Conservation (phyloP, 1,140 invertebrate species). For the Cyphomyrmex costatus region DNA sequence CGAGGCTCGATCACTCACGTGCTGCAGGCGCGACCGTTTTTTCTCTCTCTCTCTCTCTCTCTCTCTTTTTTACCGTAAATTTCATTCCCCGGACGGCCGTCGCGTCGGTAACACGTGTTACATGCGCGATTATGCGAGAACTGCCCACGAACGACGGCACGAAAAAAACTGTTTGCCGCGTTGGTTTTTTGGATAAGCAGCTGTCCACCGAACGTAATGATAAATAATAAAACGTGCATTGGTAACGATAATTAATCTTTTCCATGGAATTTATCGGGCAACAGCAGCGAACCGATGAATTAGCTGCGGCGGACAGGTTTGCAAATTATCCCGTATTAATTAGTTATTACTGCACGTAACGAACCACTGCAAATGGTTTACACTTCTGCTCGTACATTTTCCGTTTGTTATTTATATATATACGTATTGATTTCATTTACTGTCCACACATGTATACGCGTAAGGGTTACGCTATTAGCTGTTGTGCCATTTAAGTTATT, state of each 20-base stretch:
- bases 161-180: conserved; percentile 36
- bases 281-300: conserved; percentile 40
- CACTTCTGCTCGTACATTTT: conserved; percentile 28
- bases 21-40: not conserved
- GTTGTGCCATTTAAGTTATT: conserved; percentile 31
- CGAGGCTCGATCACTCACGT: conserved; percentile 47
- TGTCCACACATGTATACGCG: too few relatives aligned
- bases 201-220: not conserved
- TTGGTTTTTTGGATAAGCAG: conserved; percentile 51
- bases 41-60: not conserved
- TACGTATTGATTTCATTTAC: conserved; percentile 37
- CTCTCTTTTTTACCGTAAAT: conserved; percentile 16
- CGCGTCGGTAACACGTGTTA: conserved; percentile 39
- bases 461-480: conserved; percentile 17
- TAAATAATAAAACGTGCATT: conserved; percentile 48
- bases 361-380: conserved; percentile 38
- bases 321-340: conserved; percentile 59
- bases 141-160: not conserved
- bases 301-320: conserved; percentile 49
- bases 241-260: conserved; percentile 56
- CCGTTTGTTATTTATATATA: conserved; percentile 42
- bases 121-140: conserved; percentile 34
- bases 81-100: conserved; percentile 21
- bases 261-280: conserved; percentile 41
- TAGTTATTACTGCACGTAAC: conserved; percentile 61